A percentile compares a stretch with the other conserved stretches of the same genome.
phyloP scores from a whole-genome alignment of 2,888 invertebrate species.

The Poecilobothrus nobilitatus region DNA sequence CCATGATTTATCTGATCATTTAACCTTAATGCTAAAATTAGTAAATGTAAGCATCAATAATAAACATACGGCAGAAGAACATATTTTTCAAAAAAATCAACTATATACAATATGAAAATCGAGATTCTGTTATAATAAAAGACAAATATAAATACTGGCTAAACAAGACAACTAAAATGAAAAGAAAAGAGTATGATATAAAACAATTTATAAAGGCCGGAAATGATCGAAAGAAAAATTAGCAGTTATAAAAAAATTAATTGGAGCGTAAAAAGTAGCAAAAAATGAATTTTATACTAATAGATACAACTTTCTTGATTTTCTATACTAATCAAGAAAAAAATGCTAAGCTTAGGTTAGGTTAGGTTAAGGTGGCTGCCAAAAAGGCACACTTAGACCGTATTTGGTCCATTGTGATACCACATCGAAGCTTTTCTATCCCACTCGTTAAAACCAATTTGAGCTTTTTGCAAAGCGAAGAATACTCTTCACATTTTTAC shows the following conservation, averaged over 20 bases:
- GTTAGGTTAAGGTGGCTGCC: too few relatives aligned
- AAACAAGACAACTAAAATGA: neutral
- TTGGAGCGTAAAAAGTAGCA: neutral
- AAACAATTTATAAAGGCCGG: neutral
- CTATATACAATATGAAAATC: too few relatives aligned
- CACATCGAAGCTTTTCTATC: too few relatives aligned
- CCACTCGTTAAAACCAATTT: too few relatives aligned
- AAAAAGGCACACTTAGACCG: too few relatives aligned
- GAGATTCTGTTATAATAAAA: neutral
- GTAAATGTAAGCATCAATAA: neutral
- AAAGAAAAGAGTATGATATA: neutral
- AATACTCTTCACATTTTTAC: too few relatives aligned
- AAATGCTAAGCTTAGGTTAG: too few relatives aligned
- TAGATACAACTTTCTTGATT: too few relatives aligned
- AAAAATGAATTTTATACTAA: neutral
- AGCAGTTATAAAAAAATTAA: neutral
- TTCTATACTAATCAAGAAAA: too few relatives aligned
- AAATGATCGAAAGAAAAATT: neutral
- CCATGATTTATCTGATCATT: neutral
- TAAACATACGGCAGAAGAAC: neutral
- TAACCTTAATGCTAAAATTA: neutral
- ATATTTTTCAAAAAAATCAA: neutral
- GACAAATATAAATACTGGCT: neutral
- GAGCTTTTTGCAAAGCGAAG: too few relatives aligned
- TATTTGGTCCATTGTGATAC: too few relatives aligned